Base-by-base conservation (phyloP, 2,797 vertebrate genomes). In the Ctenopoma multispine region DNA sequence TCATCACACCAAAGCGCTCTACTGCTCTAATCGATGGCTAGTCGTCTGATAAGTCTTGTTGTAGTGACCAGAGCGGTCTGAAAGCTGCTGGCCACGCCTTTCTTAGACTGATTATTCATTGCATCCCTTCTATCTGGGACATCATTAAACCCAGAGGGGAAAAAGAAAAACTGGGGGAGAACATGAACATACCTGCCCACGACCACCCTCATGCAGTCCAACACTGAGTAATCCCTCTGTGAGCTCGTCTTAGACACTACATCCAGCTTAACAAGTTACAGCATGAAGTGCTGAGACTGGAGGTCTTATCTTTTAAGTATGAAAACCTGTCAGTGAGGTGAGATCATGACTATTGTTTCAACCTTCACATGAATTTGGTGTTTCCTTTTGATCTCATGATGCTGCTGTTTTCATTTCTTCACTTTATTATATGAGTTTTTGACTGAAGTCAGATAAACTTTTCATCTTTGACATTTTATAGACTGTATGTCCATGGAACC, bases 1-100 rank as follows among this genome's bases (percentile, higher is more conserved):
- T 81, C 86, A 88, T 89, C 86, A 85, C 81, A 49, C 70, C 57
- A 64, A 63, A 76, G 77, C 53, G 40, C 77, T 62, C 74, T 76
- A 56, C 72, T 66, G 84, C 83, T 60, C 81, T 79, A 90, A 85
- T 90, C 68, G 84, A 84, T 91, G 79, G 61, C 38, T 4, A 11
- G 53, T 56, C 24, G 68, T 71, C 53, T 70, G 73, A 82, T 71
- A 75, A 71, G 62, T 77, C 69, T 57, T 43, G 44, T 57, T 64
- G 60, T 63, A 50, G 55, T 20, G 58, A 72, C 69, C 21, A 23
- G 43, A 17, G 29, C 23, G 57, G 46, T 11, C 27, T 63, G 38
- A 43, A 51, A 46, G 65, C 71, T 57, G 55, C 53, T 47, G 47
- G 46, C 41, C 55, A 49, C 3, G 5, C 41, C 66, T 84, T 75